phyloP scores from a whole-genome alignment of 92 coral and sea anemone genomes.

The Heteractis magnifica region DNA sequence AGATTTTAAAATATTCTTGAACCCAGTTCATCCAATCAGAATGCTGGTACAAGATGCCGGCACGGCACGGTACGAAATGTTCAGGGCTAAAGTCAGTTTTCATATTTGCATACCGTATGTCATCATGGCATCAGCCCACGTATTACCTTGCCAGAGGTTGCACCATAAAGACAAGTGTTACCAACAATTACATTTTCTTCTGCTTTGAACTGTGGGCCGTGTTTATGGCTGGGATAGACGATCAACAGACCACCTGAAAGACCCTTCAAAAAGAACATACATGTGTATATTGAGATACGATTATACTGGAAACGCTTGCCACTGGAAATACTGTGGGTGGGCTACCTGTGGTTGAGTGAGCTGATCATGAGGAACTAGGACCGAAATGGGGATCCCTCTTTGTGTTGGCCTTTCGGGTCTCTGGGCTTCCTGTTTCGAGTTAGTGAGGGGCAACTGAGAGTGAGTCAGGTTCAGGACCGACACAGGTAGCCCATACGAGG shows the following conservation, averaged over 20 bases:
- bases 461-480: too few species aligned
- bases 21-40: not conserved
- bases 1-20: not conserved
- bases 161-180: constrained; percentile 94
- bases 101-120: not conserved
- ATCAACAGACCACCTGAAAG: constrained; percentile 85
- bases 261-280: constrained; percentile 51
- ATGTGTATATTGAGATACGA: too few species aligned
- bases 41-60: not conserved
- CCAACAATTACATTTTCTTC: constrained; percentile 92
- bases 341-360: not conserved
- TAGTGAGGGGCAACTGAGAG: too few species aligned
- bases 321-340: not conserved
- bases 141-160: constrained; percentile 89
- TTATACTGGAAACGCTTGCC: not conserved
- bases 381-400: not conserved
- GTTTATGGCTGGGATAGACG: constrained; percentile 83
- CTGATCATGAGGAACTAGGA: not conserved
- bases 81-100: too few species aligned
- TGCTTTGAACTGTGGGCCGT: constrained; percentile 71
- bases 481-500: too few species aligned
- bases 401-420: too few species aligned
- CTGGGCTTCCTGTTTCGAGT: too few species aligned
- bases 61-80: too few species aligned
- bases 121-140: constrained; percentile 1